Evolutionary conservation across 2,113 vertebrate genomes (phyloP).

Genomic region (Sturnira hondurensis): DNA sequence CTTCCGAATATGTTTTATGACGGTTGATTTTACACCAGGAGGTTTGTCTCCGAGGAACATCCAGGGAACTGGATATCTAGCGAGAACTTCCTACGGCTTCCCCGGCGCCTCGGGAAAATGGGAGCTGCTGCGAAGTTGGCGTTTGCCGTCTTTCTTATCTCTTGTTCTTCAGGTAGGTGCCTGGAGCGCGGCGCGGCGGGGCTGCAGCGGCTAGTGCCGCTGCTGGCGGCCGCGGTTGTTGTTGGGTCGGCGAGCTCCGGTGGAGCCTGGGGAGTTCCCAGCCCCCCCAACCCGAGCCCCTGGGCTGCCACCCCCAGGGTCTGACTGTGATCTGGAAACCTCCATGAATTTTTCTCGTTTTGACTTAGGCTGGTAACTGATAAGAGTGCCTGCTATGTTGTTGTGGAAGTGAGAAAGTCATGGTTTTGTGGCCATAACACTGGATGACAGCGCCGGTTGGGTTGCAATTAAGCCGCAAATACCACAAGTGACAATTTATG

Average conservation of each 20-base stretch:
- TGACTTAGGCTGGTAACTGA: conserved; percentile 37
- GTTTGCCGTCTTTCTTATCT: conserved; percentile 98
- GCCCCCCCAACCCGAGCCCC: background rate
- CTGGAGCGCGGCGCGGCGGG: conserved; percentile 35
- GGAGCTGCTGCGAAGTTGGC: conserved; percentile 98
- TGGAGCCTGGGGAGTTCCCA: background rate
- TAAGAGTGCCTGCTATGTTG: conserved; percentile 37
- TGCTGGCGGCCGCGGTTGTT: background rate
- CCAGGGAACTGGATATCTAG: conserved; percentile 79
- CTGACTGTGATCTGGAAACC: conserved; percentile 42
- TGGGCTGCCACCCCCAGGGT: background rate
- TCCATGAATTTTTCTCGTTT: conserved; percentile 34
- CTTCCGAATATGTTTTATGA: conserved; percentile 78
- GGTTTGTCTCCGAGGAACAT: conserved; percentile 79
- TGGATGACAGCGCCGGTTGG: conserved; percentile 68
- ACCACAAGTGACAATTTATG: conserved; percentile 73
- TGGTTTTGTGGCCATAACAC: conserved; percentile 64
- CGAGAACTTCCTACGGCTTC: conserved; percentile 79
- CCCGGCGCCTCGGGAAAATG: conserved; percentile 89
- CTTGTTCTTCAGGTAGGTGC: conserved; percentile 97
- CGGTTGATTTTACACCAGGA: conserved; percentile 78
- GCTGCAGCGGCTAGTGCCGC: background rate
- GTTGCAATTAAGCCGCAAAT: conserved; percentile 67
- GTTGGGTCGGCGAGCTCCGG: conserved; percentile 20
- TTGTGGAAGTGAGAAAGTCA: conserved; percentile 73